A percentile compares a stretch with the other conserved stretches of the same genome.
Conservation (phyloP, 2,113 vertebrate genomes). For the Pyxicephalus adspersus region DNA sequence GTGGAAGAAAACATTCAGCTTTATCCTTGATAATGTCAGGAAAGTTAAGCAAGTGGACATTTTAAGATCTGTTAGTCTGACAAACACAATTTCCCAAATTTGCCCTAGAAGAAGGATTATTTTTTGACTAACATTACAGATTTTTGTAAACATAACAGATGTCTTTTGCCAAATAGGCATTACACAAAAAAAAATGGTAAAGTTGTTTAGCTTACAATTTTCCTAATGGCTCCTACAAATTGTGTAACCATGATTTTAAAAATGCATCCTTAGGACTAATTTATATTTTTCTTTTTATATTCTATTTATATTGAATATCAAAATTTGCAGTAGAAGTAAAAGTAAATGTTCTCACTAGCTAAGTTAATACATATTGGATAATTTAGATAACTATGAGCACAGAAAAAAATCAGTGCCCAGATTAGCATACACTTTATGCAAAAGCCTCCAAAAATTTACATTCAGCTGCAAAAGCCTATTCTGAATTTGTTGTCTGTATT, state of each 20-base stretch:
- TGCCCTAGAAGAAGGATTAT: neutral
- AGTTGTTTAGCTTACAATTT: neutral
- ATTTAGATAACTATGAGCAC: neutral
- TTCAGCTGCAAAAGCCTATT: neutral
- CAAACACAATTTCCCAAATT: neutral
- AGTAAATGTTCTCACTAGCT: neutral
- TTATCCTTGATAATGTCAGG: too few relatives aligned
- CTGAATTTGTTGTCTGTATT: neutral
- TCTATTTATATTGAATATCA: neutral
- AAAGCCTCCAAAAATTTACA: neutral
- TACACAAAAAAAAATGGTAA: neutral
- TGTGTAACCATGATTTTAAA: neutral
- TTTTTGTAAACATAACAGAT: neutral
- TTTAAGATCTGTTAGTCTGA: neutral
- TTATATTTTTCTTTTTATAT: neutral
- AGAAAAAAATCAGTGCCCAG: neutral
- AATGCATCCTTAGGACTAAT: neutral
- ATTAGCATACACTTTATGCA: neutral
- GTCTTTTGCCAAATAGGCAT: neutral
- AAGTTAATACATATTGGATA: constrained; percentile 17
- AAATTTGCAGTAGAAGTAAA: neutral
- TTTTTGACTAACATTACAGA: neutral
- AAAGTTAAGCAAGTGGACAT: too few relatives aligned
- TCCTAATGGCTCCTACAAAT: neutral
- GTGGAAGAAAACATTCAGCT: too few relatives aligned